phyloP scores from a whole-genome alignment of 2,888 invertebrate species.

The Encarsia formosa region DNA sequence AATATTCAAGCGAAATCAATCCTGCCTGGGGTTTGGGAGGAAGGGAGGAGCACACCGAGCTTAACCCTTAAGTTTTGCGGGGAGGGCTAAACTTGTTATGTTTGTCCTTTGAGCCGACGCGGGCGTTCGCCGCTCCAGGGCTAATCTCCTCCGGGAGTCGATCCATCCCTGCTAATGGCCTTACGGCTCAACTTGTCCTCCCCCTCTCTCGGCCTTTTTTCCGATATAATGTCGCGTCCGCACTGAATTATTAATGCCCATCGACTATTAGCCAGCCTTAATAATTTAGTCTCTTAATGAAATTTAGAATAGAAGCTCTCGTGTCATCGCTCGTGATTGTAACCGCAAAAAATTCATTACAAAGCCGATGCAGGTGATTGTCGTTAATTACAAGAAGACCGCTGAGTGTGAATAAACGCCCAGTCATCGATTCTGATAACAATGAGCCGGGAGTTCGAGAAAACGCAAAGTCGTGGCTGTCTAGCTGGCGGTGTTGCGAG shows the following conservation, averaged over 20 bases:
- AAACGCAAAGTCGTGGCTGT: background rate
- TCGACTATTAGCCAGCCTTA: no score
- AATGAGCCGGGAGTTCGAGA: no score
- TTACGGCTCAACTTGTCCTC: background rate
- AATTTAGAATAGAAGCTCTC: no score
- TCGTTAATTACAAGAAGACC: no score
- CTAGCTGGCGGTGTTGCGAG: background rate
- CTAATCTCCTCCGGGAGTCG: conserved; percentile 45
- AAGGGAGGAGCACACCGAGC: conserved; percentile 35
- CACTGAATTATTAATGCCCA: no score
- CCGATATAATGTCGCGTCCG: no score
- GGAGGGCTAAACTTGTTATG: conserved; percentile 50
- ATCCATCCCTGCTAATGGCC: conserved; percentile 24
- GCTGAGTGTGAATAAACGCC: conserved; percentile 6
- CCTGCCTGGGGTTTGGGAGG: conserved; percentile 24
- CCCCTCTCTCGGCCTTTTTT: conserved; percentile 6
- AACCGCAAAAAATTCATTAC: background rate
- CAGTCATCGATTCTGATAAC: conserved; percentile 21
- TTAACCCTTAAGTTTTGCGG: conserved; percentile 52
- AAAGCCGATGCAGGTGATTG: background rate
- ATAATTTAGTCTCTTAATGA: no score
- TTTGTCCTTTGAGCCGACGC: conserved; percentile 50
- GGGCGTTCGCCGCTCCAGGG: conserved; percentile 36
- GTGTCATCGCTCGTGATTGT: no score
- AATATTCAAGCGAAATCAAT: conserved; percentile 51